Conservation (phyloP, 1,140 invertebrate genomes). For the Cotesia typhae region DNA sequence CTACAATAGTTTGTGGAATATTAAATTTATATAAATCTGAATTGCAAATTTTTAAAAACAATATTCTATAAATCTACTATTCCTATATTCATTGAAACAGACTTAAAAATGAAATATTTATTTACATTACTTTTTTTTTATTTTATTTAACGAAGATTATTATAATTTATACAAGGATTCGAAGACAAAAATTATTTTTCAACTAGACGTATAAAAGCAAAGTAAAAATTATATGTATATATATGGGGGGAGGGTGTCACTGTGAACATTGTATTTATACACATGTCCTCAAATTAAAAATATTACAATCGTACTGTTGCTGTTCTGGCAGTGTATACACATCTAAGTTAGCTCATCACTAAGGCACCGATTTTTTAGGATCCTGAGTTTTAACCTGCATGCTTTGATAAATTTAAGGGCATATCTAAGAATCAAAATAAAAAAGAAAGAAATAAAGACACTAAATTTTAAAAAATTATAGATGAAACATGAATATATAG, state of each 20-base stretch:
- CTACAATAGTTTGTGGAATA: too few relatives aligned
- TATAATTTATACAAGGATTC: too few relatives aligned
- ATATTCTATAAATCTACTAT: too few relatives aligned
- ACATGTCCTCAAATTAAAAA: constrained; percentile 63
- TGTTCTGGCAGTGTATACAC: constrained; percentile 62
- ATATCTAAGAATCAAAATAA: constrained; percentile 57
- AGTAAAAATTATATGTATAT: constrained; percentile 7
- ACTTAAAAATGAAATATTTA: too few relatives aligned
- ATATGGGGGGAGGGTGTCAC: background rate
- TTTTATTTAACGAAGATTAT: too few relatives aligned
- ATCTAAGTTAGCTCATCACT: constrained; percentile 38
- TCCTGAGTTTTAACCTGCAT: constrained; percentile 67
- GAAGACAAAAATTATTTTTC: constrained; percentile 24
- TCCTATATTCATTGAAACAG: too few relatives aligned
- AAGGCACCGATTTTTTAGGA: constrained; percentile 64
- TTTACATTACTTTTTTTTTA: too few relatives aligned
- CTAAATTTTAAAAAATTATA: background rate
- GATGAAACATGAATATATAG: constrained; percentile 4
- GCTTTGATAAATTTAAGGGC: constrained; percentile 66
- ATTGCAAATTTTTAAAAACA: too few relatives aligned
- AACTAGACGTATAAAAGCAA: constrained; percentile 42
- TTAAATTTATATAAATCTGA: too few relatives aligned
- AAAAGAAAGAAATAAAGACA: constrained; percentile 9
- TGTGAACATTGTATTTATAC: constrained; percentile 32
- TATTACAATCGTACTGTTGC: constrained; percentile 64